Percentiles rank a stretch among this genome's conserved stretches.
These are phyloP conservation scores for Silurus asotus DNA, from an alignment of 2,113 vertebrate species.

Conservation along the genomic window DNA sequence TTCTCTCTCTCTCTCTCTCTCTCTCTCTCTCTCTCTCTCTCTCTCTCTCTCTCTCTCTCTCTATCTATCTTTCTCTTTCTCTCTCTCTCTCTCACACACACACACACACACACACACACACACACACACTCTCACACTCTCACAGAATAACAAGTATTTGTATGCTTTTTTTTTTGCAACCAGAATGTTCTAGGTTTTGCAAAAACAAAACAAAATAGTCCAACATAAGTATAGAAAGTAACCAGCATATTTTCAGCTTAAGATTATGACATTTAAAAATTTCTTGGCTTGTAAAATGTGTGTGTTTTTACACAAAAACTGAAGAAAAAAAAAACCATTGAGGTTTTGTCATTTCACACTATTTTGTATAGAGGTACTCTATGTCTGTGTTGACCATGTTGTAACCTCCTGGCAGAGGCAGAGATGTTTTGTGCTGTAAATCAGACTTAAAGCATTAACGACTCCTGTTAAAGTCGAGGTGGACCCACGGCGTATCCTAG, in stretches of 20 bases:
- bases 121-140: not conserved
- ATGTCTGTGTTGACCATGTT: not conserved
- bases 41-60: no score
- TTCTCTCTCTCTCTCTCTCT: no score
- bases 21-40: no score
- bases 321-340: not conserved
- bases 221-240: not conserved
- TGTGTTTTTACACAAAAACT: not conserved
- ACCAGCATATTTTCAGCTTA: not conserved
- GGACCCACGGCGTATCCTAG: not conserved
- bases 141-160: not conserved
- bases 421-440: not conserved
- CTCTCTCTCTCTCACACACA: not conserved
- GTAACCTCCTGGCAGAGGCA: not conserved
- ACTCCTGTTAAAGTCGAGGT: not conserved
- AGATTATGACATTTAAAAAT: not conserved
- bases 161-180: no score
- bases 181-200: not conserved
- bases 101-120: slow-evolving; percentile 11
- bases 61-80: no score
- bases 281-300: not conserved
- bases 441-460: not conserved
- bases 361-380: not conserved
- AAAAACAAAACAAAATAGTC: not conserved
- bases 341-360: not conserved